Evolutionary conservation across 2,888 invertebrate species (phyloP).

Genomic region (Athrips mouffetella): DNA sequence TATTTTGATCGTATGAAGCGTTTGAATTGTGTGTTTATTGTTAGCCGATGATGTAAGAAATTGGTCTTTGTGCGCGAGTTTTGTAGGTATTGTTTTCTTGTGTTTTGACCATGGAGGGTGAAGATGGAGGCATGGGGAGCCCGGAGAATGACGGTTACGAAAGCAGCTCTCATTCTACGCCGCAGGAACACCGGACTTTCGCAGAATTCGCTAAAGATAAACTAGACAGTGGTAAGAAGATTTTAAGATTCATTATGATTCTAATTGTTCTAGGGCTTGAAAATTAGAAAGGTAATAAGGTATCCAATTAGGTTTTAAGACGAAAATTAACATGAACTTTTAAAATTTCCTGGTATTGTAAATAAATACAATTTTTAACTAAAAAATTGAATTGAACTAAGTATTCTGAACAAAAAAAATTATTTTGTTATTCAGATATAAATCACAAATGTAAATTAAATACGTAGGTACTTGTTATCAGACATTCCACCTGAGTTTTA

Average conservation of each 20-base stretch:
- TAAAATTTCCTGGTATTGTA: too few species aligned
- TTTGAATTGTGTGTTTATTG: neutral
- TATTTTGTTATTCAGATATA: too few species aligned
- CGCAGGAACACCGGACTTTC: slow-evolving; percentile 69
- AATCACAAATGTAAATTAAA: too few species aligned
- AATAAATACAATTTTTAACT: too few species aligned
- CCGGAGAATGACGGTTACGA: slow-evolving; percentile 63
- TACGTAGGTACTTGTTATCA: too few species aligned
- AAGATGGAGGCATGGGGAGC: slow-evolving; percentile 49
- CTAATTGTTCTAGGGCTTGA: too few species aligned
- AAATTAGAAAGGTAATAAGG: too few species aligned
- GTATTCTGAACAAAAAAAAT: too few species aligned
- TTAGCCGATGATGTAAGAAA: slow-evolving; percentile 73
- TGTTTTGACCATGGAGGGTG: slow-evolving; percentile 54
- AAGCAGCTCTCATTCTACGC: slow-evolving; percentile 67
- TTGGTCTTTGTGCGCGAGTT: slow-evolving; percentile 45
- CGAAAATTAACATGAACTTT: too few species aligned
- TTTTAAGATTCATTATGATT: neutral
- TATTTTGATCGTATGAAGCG: neutral
- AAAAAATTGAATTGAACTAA: too few species aligned
- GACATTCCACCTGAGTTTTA: too few species aligned
- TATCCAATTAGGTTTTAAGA: too few species aligned
- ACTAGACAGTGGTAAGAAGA: slow-evolving; percentile 68
- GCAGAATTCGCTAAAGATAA: slow-evolving; percentile 74
- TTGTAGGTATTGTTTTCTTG: slow-evolving; percentile 44